A percentile compares a stretch with the other conserved stretches of the same genome.
These are phyloP conservation scores for Yponomeuta cagnagella DNA, from an alignment of 2,888 invertebrate species.

Conservation along the genomic window DNA sequence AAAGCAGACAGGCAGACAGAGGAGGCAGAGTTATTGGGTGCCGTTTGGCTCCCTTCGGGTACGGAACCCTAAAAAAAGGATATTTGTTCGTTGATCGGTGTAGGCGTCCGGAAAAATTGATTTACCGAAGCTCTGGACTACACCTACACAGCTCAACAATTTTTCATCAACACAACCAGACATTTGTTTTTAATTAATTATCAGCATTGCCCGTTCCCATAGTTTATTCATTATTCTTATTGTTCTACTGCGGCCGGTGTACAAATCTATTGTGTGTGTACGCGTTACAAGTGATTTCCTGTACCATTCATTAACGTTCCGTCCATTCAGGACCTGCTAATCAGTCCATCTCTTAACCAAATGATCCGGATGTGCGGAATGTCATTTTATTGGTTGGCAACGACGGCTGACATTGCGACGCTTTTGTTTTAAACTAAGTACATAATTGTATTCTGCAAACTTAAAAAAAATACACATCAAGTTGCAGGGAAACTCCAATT, in stretches of 20 bases:
- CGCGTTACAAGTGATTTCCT: constrained; percentile 39
- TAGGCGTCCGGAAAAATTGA: constrained; percentile 22
- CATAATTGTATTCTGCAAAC: background rate
- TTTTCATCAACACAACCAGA: constrained; percentile 18
- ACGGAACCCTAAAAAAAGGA: background rate
- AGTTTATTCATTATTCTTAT: constrained; percentile 29
- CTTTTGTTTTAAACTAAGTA: constrained; percentile 9
- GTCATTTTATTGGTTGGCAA: constrained; percentile 33
- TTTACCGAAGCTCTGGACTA: constrained; percentile 17
- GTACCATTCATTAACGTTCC: constrained; percentile 37
- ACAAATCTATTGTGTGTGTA: constrained; percentile 30
- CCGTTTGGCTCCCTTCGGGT: too few species aligned
- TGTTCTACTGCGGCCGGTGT: constrained; percentile 18
- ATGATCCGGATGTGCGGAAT: constrained; percentile 35
- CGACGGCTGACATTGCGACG: constrained; percentile 10
- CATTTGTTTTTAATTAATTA: constrained; percentile 60
- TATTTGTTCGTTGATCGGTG: background rate
- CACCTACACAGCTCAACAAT: constrained; percentile 12
- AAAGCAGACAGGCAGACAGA: too few species aligned
- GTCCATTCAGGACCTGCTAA: constrained; percentile 34
- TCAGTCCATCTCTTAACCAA: constrained; percentile 34
- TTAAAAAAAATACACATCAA: background rate
- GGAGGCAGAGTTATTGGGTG: too few species aligned
- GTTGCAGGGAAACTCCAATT: background rate
- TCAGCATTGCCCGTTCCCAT: constrained; percentile 57